phyloP scores from a whole-genome alignment of 2,888 invertebrate species.

The Andrena minutula region DNA sequence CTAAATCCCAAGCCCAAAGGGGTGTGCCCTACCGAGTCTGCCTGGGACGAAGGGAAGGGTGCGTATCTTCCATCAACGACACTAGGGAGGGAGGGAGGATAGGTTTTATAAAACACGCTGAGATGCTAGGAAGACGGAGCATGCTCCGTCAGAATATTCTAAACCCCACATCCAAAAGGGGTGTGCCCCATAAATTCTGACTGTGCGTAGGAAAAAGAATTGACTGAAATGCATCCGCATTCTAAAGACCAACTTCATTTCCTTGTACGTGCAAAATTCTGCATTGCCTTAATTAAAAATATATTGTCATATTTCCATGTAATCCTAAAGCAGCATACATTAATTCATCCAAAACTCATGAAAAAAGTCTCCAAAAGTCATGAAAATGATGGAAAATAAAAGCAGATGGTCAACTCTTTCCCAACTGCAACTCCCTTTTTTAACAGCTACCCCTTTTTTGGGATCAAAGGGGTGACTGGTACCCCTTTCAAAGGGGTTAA shows the following conservation, averaged over 20 bases:
- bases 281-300: neutral
- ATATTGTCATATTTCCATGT: neutral
- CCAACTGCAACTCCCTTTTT: conserved; percentile 77
- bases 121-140: conserved; percentile 71
- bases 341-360: conserved; percentile 6
- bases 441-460: conserved; percentile 78
- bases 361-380: no score
- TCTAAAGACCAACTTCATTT: neutral
- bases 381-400: conserved; percentile 21
- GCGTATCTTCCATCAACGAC: conserved; percentile 72
- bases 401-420: conserved; percentile 72
- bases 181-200: conserved; percentile 65
- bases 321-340: neutral
- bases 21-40: conserved; percentile 68
- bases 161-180: conserved; percentile 72
- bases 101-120: conserved; percentile 60
- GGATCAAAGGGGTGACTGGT: conserved; percentile 77
- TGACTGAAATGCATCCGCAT: conserved; percentile 62
- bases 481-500: conserved; percentile 78
- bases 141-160: conserved; percentile 74
- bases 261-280: neutral
- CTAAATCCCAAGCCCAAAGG: conserved; percentile 74
- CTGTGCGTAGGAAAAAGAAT: conserved; percentile 67
- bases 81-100: conserved; percentile 73
- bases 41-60: conserved; percentile 66